phyloP scores from a whole-genome alignment of 92 coral and sea anemone species.

The Actinostola sp. region DNA sequence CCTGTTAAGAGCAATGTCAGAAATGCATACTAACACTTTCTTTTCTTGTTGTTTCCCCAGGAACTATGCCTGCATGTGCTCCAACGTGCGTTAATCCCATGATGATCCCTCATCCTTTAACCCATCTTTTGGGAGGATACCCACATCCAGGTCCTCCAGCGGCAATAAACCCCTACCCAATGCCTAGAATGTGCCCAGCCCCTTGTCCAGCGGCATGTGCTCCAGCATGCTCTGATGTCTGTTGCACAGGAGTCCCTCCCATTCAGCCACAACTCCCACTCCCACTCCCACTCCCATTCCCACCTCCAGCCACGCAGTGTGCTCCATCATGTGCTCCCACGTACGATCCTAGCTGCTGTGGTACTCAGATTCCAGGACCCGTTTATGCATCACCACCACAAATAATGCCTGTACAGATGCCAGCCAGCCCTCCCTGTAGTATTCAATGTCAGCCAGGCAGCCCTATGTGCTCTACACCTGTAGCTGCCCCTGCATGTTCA shows the following conservation, averaged over 20 bases:
- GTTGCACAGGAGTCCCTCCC: conserved; percentile 46
- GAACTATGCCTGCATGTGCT: conserved; percentile 28
- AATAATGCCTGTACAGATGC: conserved; percentile 54
- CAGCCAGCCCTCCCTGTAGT: conserved; percentile 24
- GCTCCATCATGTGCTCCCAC: conserved; percentile 77
- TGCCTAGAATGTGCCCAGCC: conserved; percentile 64
- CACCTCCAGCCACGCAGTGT: conserved; percentile 47
- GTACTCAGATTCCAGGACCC: conserved; percentile 41
- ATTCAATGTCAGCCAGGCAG: conserved; percentile 51
- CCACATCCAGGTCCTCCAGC: conserved; percentile 90
- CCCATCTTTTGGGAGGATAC: conserved; percentile 75
- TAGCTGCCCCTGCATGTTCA: conserved; percentile 67
- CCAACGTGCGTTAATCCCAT: conserved; percentile 20
- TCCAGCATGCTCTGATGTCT: conserved; percentile 72
- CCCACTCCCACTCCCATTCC: too few species aligned
- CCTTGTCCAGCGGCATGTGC: conserved; percentile 80
- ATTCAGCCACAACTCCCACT: conserved; percentile 45
- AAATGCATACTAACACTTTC: conserved; percentile 66
- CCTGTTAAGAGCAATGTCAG: conserved; percentile 36
- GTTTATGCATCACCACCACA: conserved; percentile 38
- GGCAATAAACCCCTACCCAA: conserved; percentile 76
- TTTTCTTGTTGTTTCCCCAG: conserved; percentile 27
- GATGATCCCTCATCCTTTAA: conserved; percentile 12
- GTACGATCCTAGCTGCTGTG: conserved; percentile 68
- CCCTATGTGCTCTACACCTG: conserved; percentile 40